These are phyloP conservation scores for Podarcis raffonei DNA, from an alignment of 2,113 vertebrate genomes.

Conservation along the genomic window DNA sequence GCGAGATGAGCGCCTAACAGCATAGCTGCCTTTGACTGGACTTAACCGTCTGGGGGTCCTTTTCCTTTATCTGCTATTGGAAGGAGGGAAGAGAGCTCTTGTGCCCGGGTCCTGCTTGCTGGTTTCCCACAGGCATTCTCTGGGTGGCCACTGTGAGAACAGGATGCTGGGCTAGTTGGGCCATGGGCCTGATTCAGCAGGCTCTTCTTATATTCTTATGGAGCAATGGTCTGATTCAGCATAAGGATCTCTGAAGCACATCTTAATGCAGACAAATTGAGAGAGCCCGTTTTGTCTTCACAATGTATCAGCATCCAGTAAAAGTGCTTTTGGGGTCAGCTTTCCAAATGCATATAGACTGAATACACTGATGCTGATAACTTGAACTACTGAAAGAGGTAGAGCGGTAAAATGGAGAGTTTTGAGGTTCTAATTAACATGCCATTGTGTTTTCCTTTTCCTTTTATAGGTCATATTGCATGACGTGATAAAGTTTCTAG, in stretches of 20 bases:
- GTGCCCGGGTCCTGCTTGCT: too few species aligned
- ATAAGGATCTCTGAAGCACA: not conserved
- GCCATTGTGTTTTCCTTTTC: constrained; percentile 44
- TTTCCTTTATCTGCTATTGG: too few species aligned
- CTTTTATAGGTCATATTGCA: constrained; percentile 80
- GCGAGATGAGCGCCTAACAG: too few species aligned
- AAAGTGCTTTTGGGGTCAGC: not conserved
- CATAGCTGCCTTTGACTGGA: too few species aligned
- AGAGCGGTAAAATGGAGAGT: not conserved
- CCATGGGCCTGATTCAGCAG: too few species aligned
- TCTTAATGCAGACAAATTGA: not conserved
- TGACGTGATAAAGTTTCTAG: constrained; percentile 82
- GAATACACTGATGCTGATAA: not conserved
- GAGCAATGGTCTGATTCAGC: not conserved
- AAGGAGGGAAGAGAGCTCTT: too few species aligned
- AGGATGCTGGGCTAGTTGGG: too few species aligned
- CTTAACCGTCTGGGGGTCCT: too few species aligned
- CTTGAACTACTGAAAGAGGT: too few species aligned
- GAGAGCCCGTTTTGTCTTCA: not conserved
- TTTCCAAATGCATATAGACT: not conserved
- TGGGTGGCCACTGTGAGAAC: too few species aligned
- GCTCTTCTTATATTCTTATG: too few species aligned
- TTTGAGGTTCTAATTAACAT: not conserved
- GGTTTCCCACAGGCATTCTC: too few species aligned
- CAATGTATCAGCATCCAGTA: not conserved